Evolutionary conservation across 2,797 vertebrate genomes (phyloP).

Genomic region (Coracias cyanogaster): DNA sequence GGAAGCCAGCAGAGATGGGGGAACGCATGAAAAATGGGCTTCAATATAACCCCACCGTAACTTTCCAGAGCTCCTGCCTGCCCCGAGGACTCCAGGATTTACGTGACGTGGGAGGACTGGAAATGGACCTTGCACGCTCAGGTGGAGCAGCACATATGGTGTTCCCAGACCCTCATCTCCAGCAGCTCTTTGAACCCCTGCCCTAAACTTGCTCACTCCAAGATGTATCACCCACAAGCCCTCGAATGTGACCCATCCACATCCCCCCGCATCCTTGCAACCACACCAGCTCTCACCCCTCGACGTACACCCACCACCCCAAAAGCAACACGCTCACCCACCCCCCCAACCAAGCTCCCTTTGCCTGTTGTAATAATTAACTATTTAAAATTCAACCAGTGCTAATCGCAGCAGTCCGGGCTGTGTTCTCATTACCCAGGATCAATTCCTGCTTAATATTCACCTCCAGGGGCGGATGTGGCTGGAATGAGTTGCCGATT

Average conservation of each 20-base stretch:
- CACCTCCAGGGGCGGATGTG: conserved; percentile 80
- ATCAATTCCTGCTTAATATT: conserved; percentile 86
- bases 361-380: conserved; percentile 75
- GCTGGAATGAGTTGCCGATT: conserved; percentile 74
- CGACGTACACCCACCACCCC: background rate
- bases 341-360: background rate
- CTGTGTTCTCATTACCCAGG: conserved; percentile 81
- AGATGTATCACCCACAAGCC: background rate
- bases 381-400: conserved; percentile 80
- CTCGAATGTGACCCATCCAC: accelerated
- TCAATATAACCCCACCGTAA: background rate
- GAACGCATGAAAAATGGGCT: background rate
- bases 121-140: background rate
- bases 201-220: background rate
- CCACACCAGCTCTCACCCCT: background rate
- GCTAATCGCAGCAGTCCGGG: conserved; percentile 71
- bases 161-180: background rate
- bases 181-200: background rate
- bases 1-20: background rate
- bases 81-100: accelerated
- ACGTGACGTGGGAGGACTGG: background rate
- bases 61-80: background rate
- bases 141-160: accelerated
- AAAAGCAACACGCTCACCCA: background rate
- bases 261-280: background rate